phyloP scores from a whole-genome alignment of 2,888 invertebrate genomes.

The Drosophila greeni region DNA sequence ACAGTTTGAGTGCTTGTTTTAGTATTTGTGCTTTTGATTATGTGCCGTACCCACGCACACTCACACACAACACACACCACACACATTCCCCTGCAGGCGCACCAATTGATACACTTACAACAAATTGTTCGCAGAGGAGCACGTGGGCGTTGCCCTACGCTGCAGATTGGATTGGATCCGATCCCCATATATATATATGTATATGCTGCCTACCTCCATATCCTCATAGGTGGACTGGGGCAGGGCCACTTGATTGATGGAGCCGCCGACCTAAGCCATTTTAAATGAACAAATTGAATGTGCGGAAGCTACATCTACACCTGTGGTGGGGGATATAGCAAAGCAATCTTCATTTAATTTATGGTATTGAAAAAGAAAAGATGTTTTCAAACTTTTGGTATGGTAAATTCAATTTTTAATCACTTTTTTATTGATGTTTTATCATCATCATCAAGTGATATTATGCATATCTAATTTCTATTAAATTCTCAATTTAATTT shows the following conservation, averaged over 20 bases:
- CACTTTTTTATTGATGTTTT: no score
- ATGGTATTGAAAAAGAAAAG: neutral
- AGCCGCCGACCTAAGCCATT: slow-evolving; percentile 65
- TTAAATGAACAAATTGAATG: slow-evolving; percentile 73
- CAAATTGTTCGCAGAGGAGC: slow-evolving; percentile 69
- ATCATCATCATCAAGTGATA: no score
- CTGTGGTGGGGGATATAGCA: neutral
- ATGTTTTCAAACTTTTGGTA: neutral
- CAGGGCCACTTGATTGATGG: slow-evolving; percentile 63
- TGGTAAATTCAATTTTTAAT: no score
- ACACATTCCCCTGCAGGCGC: slow-evolving; percentile 35
- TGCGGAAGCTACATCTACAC: slow-evolving; percentile 21
- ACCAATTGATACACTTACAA: slow-evolving; percentile 76
- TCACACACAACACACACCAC: slow-evolving; percentile 2
- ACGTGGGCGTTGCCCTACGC: slow-evolving; percentile 47
- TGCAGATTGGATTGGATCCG: slow-evolving; percentile 11
- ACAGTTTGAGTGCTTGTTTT: slow-evolving; percentile 75
- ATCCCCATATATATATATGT: slow-evolving; percentile 5
- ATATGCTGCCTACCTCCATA: neutral
- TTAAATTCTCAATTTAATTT: no score
- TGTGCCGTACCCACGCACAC: slow-evolving; percentile 54
- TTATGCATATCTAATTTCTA: no score
- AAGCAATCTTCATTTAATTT: neutral
- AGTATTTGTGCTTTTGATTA: slow-evolving; percentile 74
- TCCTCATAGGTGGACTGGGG: slow-evolving; percentile 9